Evolutionary conservation across 2,888 invertebrate genomes (phyloP), one percentile per base, ranked within the genome.

Genomic region (Sinotaia quadrata): DNA sequence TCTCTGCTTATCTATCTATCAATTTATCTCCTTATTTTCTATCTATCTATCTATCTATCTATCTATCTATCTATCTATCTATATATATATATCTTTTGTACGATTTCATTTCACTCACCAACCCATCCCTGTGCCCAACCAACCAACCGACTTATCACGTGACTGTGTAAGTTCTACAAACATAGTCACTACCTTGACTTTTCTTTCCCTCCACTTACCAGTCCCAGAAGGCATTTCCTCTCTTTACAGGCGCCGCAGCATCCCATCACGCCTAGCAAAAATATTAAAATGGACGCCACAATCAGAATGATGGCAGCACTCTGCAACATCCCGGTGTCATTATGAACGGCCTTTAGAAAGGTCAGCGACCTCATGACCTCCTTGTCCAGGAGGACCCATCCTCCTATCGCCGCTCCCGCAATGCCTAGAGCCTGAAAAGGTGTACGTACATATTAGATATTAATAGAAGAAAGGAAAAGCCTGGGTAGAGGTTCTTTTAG

Each of bases 301-400:
- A 56, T 44, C 33, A 56, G 18, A 5, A 65, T 10, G 24, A 44
- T 33, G 65, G 65, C 65, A 24, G 65, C 54, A 31, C 41, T 56
- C 33, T 65, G 65, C 33, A 65, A 44, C 24, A 65, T 52, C 3
- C 65, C 65, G n/a, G 56, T 3, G 31, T 65, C 65, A 15, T 65
- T 29, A 34, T 51, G 54, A 56, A 52, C 56, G 18, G 44, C 56
- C 1, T 41, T 52, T 7, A 65, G 27, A 34, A 65, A 29, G 21
- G 56, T 56, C 41, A 65, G 33, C 7, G 56, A 8, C 8, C 44
- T 8, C 8, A 56, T 29, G 33, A 44, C 56, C 44, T 65, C 54
- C 29, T 47, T 29, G 33, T 65, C 37, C 21, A 65, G 27, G 44
- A 65, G 18, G 10, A 65, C 54, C 54, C 54, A 65, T 12, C 44